Evolutionary conservation across 2,113 vertebrate genomes (phyloP), one percentile per base, ranked within the genome.

Genomic region (Stegastes partitus): DNA sequence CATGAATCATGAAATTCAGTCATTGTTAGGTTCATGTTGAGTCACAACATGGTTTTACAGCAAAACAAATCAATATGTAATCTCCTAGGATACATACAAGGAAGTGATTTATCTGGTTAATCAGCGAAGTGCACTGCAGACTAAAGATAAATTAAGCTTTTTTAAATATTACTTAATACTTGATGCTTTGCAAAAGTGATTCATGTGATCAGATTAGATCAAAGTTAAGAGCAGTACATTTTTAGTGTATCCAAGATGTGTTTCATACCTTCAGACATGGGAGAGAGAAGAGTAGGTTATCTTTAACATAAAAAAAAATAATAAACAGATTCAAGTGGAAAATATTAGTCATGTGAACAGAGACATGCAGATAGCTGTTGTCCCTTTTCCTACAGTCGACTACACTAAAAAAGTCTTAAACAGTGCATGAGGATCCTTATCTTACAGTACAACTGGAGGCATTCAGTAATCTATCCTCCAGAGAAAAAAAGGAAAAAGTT

Each of bases 91-190:
- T 28, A 74, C 49, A 65, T 47, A 67, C n/a, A 50, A 54, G 19
- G 11, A 75, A 69, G 37, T 67, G 12, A 65, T 54, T 83, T 5
- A 62, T 47, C 31, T 56, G 26, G 22, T 69, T 80, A 73, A 55
- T 68, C 39, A 68, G 73, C 44, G 44, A 37, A 69, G 58, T 76
- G 66, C 54, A 78, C 62, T 50, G 79, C 72, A 82, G 31, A 71
- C 54, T 70, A 61, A 56, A 22, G 11, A 66, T 37, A 64, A 50
- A 57, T 51, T 53, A 45, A 18, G 22, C 2, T 63, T 57, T 63
- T 58, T 10, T 11, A 37, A 26, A 45, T 11, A 7, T 55, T 51
- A 22, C 11, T 59, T 54, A 42, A 44, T 15, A 50, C n/a, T n/a
- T 49, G 45, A 34, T 57, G 28, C 47, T 49, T 49, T 63, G 19